Evolutionary conservation across 2,888 invertebrate genomes (phyloP).

Genomic region (Machimus rusticus): DNA sequence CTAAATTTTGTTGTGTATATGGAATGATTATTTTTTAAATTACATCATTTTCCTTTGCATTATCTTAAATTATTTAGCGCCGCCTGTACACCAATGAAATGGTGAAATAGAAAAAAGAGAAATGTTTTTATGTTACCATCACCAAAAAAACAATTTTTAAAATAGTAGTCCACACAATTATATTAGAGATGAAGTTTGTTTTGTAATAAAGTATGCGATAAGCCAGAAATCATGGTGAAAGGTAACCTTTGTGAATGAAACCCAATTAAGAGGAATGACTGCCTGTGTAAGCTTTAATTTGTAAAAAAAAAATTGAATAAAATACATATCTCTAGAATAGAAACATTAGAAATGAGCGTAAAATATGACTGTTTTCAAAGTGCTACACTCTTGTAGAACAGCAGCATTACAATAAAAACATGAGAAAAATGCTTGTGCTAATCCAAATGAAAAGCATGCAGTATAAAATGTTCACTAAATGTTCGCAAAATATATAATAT

Average conservation of each 20-base stretch:
- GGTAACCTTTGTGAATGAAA: constrained; percentile 38
- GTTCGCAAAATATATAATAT: not conserved
- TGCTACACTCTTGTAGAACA: not conserved
- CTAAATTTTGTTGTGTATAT: constrained; percentile 8
- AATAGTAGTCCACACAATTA: not conserved
- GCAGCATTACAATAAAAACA: not conserved
- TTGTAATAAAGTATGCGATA: not conserved
- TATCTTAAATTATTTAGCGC: constrained; percentile 48
- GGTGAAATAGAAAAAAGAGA: constrained; percentile 38
- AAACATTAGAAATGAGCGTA: not conserved
- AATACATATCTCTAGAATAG: not conserved
- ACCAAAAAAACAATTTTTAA: constrained; percentile 4
- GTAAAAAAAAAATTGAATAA: not conserved
- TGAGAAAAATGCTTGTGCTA: not conserved
- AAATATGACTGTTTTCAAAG: not conserved
- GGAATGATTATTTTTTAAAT: not conserved
- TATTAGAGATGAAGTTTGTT: not conserved
- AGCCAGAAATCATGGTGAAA: constrained; percentile 34
- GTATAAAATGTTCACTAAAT: not conserved
- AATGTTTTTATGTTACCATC: constrained; percentile 43
- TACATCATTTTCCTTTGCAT: constrained; percentile 26
- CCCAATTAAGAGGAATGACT: not conserved
- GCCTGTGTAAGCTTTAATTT: not conserved
- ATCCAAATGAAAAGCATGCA: not conserved
- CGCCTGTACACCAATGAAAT: constrained; percentile 47